Evolutionary conservation across 1,140 invertebrate species (phyloP).

Genomic region (Mizuhopecten yessoensis): DNA sequence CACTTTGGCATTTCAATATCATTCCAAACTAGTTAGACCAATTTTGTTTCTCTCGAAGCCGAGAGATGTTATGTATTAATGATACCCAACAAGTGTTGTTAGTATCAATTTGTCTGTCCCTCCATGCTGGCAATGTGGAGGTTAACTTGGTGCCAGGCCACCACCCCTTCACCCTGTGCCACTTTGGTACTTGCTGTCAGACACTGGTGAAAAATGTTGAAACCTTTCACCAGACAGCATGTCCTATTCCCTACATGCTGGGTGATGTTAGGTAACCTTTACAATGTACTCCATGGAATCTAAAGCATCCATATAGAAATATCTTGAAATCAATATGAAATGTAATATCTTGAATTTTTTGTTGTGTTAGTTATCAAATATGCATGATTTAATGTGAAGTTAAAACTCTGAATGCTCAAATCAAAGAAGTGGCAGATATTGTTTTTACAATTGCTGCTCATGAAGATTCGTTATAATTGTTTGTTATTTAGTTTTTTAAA

Average conservation of each 20-base stretch:
- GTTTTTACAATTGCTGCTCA: too few relatives aligned
- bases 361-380: too few relatives aligned
- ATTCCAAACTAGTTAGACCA: conserved; percentile 20
- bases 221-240: conserved; percentile 22
- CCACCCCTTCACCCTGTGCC: not conserved
- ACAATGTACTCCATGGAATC: not conserved
- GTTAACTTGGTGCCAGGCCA: not conserved
- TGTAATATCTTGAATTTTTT: not conserved
- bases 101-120: not conserved
- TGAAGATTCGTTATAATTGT: too few relatives aligned
- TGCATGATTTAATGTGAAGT: too few relatives aligned
- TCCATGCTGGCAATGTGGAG: not conserved
- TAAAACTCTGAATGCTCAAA: too few relatives aligned
- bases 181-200: not conserved
- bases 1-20: not conserved
- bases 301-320: not conserved
- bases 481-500: too few relatives aligned
- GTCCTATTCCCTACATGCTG: not conserved
- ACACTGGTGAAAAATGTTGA: conserved; percentile 28
- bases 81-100: not conserved
- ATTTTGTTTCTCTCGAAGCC: not conserved
- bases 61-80: not conserved
- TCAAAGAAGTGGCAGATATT: too few relatives aligned
- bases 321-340: not conserved
- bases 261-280: not conserved